Evolutionary conservation across 2,113 vertebrate species (phyloP).

Genomic region (Hippocampus comes): DNA sequence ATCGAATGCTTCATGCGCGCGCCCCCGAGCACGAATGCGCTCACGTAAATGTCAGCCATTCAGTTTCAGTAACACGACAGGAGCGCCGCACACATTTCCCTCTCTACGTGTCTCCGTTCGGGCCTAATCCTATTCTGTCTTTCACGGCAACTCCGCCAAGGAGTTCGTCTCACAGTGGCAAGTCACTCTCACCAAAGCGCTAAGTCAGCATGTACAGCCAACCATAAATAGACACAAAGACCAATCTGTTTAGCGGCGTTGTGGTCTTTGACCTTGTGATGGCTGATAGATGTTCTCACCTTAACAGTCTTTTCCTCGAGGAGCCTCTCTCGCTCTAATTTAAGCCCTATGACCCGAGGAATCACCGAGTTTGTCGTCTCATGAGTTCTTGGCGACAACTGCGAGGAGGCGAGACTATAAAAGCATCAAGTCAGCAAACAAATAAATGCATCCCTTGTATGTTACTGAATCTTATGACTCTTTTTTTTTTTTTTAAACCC

Average conservation of each 20-base stretch:
- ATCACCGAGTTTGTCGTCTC: neutral
- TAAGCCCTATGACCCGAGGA: constrained; percentile 8
- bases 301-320: constrained; percentile 8
- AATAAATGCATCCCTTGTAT: neutral
- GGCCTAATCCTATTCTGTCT: constrained; percentile 8
- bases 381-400: neutral
- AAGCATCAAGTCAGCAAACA: neutral
- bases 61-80: constrained; percentile 11
- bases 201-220: constrained; percentile 29
- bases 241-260: constrained; percentile 34
- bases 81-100: constrained; percentile 13
- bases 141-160: constrained; percentile 5
- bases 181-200: constrained; percentile 26
- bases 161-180: constrained; percentile 5
- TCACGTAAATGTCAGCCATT: constrained; percentile 18
- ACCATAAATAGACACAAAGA: constrained; percentile 46
- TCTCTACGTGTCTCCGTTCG: constrained; percentile 23
- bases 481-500: neutral
- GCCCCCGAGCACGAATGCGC: constrained; percentile 15
- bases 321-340: constrained; percentile 5
- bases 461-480: neutral
- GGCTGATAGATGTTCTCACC: constrained; percentile 28
- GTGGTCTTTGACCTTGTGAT: constrained; percentile 41
- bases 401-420: neutral
- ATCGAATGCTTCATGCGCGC: constrained; percentile 27